Conservation (phyloP, 1,140 invertebrate genomes). For the Zaprionus davidi region DNA sequence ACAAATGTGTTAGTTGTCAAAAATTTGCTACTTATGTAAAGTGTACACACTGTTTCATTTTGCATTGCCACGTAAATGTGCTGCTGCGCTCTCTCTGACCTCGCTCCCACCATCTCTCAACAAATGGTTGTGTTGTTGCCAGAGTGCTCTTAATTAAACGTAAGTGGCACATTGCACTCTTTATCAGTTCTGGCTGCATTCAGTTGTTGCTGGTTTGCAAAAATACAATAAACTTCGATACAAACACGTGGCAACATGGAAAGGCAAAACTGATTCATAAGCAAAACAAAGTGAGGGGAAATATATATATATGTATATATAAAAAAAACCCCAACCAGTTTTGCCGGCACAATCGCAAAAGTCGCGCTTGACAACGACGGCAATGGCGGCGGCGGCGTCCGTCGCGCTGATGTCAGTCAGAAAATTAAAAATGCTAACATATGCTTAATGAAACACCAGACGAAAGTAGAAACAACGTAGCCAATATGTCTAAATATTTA, state of each 20-base stretch:
- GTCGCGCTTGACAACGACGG: conserved; percentile 3
- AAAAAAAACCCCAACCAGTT: conserved; percentile 23
- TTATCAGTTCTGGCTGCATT: conserved; percentile 21
- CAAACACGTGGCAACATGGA: conserved; percentile 24
- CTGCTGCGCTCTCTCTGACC: background rate
- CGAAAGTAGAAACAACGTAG: background rate
- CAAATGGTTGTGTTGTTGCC: background rate
- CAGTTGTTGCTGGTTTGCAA: conserved; percentile 8
- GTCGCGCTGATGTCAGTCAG: conserved; percentile 2
- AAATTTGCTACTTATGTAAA: conserved; percentile 5
- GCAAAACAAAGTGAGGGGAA: conserved; percentile 10
- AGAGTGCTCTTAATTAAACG: conserved; percentile 1
- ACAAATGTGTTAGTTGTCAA: conserved; percentile 17
- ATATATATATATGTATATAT: too few species aligned
- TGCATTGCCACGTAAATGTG: conserved; percentile 18
- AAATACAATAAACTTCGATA: background rate
- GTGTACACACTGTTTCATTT: background rate
- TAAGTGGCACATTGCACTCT: background rate
- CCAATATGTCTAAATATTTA: background rate
- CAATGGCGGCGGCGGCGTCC: background rate
- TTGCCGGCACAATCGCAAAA: conserved; percentile 19
- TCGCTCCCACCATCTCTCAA: background rate
- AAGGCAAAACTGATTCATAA: conserved; percentile 25
- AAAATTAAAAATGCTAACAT: conserved; percentile 10
- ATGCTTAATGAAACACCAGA: background rate